Evolutionary conservation across 2,888 invertebrate species (phyloP), one percentile per base, ranked within the genome.

Genomic region (Mesorhabditis sp.): DNA sequence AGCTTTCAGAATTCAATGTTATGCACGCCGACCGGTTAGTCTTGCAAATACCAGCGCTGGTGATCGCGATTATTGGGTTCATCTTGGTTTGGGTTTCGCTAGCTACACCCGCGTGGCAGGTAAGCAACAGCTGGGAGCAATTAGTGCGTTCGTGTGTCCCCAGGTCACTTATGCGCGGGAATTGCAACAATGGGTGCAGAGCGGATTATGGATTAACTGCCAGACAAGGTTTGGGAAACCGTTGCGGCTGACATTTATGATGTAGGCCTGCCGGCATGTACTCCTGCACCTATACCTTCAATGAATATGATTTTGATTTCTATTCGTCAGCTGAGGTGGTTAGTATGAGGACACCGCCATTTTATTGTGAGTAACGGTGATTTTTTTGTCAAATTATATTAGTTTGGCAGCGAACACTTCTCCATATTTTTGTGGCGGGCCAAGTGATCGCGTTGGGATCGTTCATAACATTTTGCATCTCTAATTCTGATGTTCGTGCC

Each of bases 231-330:
- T 43, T 62, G 15, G 10, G 15, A 67, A 61, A 58, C 42, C 4
- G 5, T 28, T 42, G 62, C 62, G n/a, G 2, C 43, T 15, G 5
- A 50, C 44, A 43, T 45, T 4, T 43, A 65, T 43, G 68, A 75
- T 76, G 43, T 68, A 79, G 79, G 66, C 82, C 82, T 4, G 74
- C 72, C 65, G 82, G 84, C 28, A 84, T 84, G 84, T 82, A 84
- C 76, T 80, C 80, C 15, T 84, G 84, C 67, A 80, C 83, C n/a
- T 84, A 84, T 70, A 80, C 81, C 45, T 84, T 84, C 70, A 75
- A 80, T 13, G 75, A 82, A 68, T 72, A 74, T 62, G 83, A 83
- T 70, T 83, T 77, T 58, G 72, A 81, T 65, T 83, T 82, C 61
- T 83, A 82, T 70, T 79, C 81, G 10, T 78, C 74, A 69, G 77